Evolutionary conservation across 2,888 invertebrate genomes (phyloP), one percentile per base, ranked within the genome.

Genomic region (Dromius quadrimaculatus): DNA sequence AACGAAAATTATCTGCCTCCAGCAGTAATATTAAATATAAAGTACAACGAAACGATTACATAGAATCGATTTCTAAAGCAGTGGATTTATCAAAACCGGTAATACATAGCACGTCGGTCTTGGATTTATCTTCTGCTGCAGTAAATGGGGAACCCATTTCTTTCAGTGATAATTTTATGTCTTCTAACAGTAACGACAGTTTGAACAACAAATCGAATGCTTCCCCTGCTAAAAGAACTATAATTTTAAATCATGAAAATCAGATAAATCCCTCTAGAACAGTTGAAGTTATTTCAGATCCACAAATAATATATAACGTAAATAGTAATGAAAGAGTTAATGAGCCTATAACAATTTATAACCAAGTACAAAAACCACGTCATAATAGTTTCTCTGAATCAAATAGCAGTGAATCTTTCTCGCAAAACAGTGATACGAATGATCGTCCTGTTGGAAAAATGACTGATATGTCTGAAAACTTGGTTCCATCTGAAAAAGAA

Each of bases 341-440:
- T 23, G 66, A 66, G 28, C 66, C 66, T 15, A 28, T 66, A 23
- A 43, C 59, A 32, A 28, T 68, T 28, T 68, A 59, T 23, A 65
- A 54, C 36, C 36, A 50, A 20, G 9, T 41, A 23, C 65, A 50
- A 59, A 70, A 70, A 62, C 36, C 62, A 2, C 61, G 70, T 13
- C 70, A 70, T 38, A 70, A 50, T 34, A 70, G 70, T 62, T 70
- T 70, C 19, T 70, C 70, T 9, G 70, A 70, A 62, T 70, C 70
- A 36, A 70, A 62, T 38, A 70, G 70, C 22, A 70, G 70, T 36
- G 70, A 70, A 50, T 62, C 70, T 4, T 70, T 70, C 36, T 70
- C 70, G 17, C 70, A 70, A 50, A 70, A 47, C 36, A 70, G 70
- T 20, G 70, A 70, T 47, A 70, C 62, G 17, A 70, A 70, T 22